These are phyloP conservation scores for Thalassarche chlororhynchos DNA, from an alignment of 2,113 vertebrate species.

Conservation along the genomic window DNA sequence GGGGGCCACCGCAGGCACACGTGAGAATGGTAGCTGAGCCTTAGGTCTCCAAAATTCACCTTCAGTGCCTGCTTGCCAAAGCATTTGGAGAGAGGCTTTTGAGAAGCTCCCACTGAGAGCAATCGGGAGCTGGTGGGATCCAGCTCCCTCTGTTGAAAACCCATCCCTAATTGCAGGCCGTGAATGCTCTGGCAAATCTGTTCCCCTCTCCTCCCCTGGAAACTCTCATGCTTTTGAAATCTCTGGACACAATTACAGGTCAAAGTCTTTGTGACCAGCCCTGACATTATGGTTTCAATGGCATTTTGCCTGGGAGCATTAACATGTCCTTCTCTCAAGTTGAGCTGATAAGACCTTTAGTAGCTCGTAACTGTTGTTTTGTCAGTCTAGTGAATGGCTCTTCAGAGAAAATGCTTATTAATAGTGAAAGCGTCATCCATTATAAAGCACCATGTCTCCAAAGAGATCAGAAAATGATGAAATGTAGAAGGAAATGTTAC, in stretches of 20 bases:
- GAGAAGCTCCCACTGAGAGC: neutral
- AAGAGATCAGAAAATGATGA: slow-evolving; percentile 61
- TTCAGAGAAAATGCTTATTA: slow-evolving; percentile 67
- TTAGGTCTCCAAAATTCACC: neutral
- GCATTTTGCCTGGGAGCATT: slow-evolving; percentile 62
- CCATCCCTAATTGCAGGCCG: neutral
- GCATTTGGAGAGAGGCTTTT: neutral
- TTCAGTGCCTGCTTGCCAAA: neutral
- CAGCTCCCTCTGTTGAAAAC: neutral
- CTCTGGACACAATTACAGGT: slow-evolving; percentile 59
- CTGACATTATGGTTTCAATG: slow-evolving; percentile 29
- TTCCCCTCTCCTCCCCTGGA: neutral
- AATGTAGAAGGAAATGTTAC: slow-evolving; percentile 54
- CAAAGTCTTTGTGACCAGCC: slow-evolving; percentile 44
- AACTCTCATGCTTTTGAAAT: slow-evolving; percentile 44
- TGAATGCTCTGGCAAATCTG: neutral
- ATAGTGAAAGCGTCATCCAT: slow-evolving; percentile 60
- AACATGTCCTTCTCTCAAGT: slow-evolving; percentile 30
- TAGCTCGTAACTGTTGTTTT: slow-evolving; percentile 66
- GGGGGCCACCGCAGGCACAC: neutral
- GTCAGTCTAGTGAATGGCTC: slow-evolving; percentile 67
- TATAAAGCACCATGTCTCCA: slow-evolving; percentile 45
- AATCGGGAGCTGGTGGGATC: neutral
- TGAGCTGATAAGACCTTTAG: slow-evolving; percentile 47
- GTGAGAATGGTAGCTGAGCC: neutral